These are phyloP conservation scores for Anolis sagrei DNA, from an alignment of 2,113 vertebrate species.

Conservation along the genomic window DNA sequence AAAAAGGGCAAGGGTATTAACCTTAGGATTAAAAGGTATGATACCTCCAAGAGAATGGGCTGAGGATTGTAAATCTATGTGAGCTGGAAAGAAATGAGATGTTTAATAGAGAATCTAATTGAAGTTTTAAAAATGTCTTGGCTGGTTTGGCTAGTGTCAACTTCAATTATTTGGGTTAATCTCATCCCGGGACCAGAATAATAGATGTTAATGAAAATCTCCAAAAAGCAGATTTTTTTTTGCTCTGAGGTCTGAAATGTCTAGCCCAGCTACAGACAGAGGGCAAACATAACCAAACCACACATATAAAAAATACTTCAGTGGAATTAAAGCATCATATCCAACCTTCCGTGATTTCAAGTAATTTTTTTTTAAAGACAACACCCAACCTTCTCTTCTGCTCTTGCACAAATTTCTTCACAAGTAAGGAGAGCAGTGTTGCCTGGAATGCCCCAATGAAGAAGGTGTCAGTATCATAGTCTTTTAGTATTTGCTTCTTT, in stretches of 20 bases:
- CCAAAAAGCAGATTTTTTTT: neutral
- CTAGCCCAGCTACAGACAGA: neutral
- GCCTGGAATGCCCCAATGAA: neutral
- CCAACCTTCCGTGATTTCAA: neutral
- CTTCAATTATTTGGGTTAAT: conserved; percentile 55
- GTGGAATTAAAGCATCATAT: neutral
- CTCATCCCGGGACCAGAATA: conserved; percentile 8
- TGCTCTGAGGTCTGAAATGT: conserved; percentile 9
- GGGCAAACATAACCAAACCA: neutral
- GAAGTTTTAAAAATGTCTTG: conserved; percentile 48
- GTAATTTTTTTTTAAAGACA: neutral
- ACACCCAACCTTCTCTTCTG: neutral
- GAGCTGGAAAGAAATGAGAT: conserved; percentile 57
- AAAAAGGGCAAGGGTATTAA: conserved; percentile 66
- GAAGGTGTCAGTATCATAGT: neutral
- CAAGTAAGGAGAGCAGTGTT: neutral
- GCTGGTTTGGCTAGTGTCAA: conserved; percentile 45
- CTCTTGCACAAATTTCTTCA: neutral
- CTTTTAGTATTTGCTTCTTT: neutral
- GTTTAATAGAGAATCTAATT: conserved; percentile 69
- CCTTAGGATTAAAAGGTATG: conserved; percentile 66
- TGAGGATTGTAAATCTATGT: conserved; percentile 64
- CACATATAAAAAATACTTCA: neutral
- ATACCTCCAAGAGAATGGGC: conserved; percentile 46
- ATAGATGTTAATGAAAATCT: neutral